Base-by-base conservation (phyloP, 2,113 vertebrate species). In the Siniperca knerii region DNA sequence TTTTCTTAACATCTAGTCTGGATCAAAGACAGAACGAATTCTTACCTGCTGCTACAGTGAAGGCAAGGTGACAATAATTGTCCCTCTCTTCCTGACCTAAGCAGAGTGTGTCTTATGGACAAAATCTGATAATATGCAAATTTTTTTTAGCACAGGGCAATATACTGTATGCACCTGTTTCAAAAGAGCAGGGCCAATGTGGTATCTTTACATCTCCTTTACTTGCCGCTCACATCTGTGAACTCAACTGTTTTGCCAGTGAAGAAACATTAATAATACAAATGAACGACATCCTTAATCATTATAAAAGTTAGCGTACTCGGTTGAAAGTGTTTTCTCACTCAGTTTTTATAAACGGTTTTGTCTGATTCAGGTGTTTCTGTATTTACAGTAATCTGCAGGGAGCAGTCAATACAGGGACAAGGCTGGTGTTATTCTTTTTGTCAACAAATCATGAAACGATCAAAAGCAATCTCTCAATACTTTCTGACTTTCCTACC, bases 71-170 rank as follows among this genome's bases (percentile, higher is more conserved):
- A 54, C 69, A 77, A 12, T 50, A 29, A 65, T 5, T 8, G 12
- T 20, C 33, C 40, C 55, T 33, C 81, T 23, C 40, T 20, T 55
- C 35, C 71, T 69, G 66, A 13, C 1, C 48, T 44, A 4, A 65
- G 35, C 33, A 18, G 40, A 37, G 42, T 20, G 7, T 29, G 23
- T 52, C 5, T 67, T 55, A 73, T 46, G 25, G 55, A 58, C 1
- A 57, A 42, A 18, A 48, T 52, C 44, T 86, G 84, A 89, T 93
- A 81, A 89, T 13, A 93, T 93, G 94, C 90, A 95, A 92, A 93
- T 10, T 0, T 4, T 42, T 29, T n/a, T 74, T 21, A 65, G 15
- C 16, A 11, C 40, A 40, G 35, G 12, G 46, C 37, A 23, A 50
- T 75, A 64, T 33, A 75, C 50, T 40, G 35, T 21, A 10, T 42